These are phyloP conservation scores for Norana najaformis DNA, from an alignment of 2,888 invertebrate genomes.

Conservation along the genomic window DNA sequence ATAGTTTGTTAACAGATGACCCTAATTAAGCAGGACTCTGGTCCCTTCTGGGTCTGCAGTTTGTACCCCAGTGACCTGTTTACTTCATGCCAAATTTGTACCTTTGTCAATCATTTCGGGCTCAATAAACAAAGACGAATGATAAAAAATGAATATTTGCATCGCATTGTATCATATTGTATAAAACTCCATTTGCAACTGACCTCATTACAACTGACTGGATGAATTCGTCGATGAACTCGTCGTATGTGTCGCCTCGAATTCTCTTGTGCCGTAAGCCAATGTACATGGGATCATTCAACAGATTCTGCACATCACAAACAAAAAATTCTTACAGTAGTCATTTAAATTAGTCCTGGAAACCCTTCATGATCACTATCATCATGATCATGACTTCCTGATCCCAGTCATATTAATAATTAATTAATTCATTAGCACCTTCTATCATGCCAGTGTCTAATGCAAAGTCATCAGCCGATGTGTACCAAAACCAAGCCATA, in stretches of 20 bases:
- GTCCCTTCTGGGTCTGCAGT: too few relatives aligned
- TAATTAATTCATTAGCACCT: too few relatives aligned
- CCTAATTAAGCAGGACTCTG: too few relatives aligned
- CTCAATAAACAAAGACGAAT: too few relatives aligned
- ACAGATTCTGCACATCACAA: slow-evolving; percentile 67
- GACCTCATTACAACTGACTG: slow-evolving; percentile 72
- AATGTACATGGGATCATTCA: slow-evolving; percentile 90
- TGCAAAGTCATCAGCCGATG: too few relatives aligned
- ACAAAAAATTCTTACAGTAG: neutral
- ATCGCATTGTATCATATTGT: neutral
- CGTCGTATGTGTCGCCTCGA: slow-evolving; percentile 83
- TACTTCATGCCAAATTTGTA: too few relatives aligned
- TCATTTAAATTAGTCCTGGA: neutral
- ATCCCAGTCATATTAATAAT: neutral
- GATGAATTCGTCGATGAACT: slow-evolving; percentile 95
- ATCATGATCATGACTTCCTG: neutral
- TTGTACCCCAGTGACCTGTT: too few relatives aligned
- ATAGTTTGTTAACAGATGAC: too few relatives aligned
- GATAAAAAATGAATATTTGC: too few relatives aligned
- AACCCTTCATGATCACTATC: neutral
- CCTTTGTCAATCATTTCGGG: too few relatives aligned
- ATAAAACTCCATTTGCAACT: neutral
- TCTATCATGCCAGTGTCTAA: too few relatives aligned
- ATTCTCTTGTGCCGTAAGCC: slow-evolving; percentile 83
- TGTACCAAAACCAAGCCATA: too few relatives aligned